A percentile compares a stretch with the other conserved stretches of the same genome.
These are phyloP conservation scores for Doris montereyensis DNA, from an alignment of 2,888 invertebrate species.

Conservation along the genomic window DNA sequence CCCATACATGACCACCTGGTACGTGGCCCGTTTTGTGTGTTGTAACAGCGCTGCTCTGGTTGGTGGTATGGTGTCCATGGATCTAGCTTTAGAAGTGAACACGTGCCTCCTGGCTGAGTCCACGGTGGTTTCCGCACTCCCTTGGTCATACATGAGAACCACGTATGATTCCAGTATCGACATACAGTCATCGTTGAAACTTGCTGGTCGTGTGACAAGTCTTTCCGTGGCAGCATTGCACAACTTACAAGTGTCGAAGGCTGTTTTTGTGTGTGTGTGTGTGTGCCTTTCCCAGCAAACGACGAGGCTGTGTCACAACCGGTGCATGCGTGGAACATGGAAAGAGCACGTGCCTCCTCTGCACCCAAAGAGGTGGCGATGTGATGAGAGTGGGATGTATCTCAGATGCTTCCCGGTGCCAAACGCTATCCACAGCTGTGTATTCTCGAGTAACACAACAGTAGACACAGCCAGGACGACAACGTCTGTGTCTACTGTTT, in stretches of 20 bases:
- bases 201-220: not conserved
- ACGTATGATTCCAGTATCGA: constrained; percentile 45
- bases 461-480: constrained; percentile 42
- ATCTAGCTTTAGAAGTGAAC: constrained; percentile 40
- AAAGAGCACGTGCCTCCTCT: no score
- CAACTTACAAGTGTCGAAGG: constrained; percentile 39
- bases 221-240: no score
- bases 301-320: no score
- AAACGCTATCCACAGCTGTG: constrained; percentile 46
- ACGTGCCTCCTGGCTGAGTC: constrained; percentile 45
- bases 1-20: no score
- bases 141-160: constrained; percentile 47
- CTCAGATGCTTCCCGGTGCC: constrained; percentile 42
- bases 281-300: constrained; percentile 31
- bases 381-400: constrained; percentile 45
- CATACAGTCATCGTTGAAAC: not conserved
- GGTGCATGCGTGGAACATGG: no score
- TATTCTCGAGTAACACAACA: not conserved
- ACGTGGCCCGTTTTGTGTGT: constrained; percentile 45
- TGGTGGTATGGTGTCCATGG: constrained; percentile 20
- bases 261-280: no score
- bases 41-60: constrained; percentile 43
- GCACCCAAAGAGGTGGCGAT: constrained; percentile 41
- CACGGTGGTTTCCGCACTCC: constrained; percentile 30
- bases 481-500: constrained; percentile 45